Base-by-base conservation (phyloP, 2,797 vertebrate species). In the Alectoris magna region DNA sequence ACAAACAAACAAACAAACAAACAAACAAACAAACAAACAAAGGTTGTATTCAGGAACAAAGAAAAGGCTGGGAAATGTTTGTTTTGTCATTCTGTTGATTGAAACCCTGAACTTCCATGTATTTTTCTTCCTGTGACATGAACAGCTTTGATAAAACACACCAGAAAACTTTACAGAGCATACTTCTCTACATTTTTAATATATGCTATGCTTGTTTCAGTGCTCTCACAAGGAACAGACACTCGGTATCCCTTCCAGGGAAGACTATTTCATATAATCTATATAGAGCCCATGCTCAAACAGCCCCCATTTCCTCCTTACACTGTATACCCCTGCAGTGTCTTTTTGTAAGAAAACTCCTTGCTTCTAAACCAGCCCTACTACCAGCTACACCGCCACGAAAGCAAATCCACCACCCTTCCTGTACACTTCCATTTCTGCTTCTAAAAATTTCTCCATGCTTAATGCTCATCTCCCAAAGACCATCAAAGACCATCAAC, bases 61-160 rank as follows among this genome's bases (percentile, higher is more conserved):
- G 38, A 90, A 78, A 69, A 70, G 43, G 23, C 15, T 76, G 18
- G 74, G 86, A 64, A 67, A 55, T 29, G 27, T 82, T 94, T 0
- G 17, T 80, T 78, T 89, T 87, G 46, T 10, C 11, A 55, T 90
- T 93, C 75, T 74, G 21, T 51, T 19, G 3, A 78, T 41, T 79
- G 11, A 94, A 85, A 15, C 36, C 56, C 88, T 87, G 38, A n/a
- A 70, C 31, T 84, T 91, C 21, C 10, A 58, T 17, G 14, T 51
- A 62, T 63, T 93, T 18, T 55, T 58, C 14, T 27, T 68, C 63
- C 46, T 75, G 31, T 68, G n/a, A 36, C 21, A 39, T 44, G 36
- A 88, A 69, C 16, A 53, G 18, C 88, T 91, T 84, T 59, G 51
- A 84, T 69, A 87, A 95, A 87, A 94, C 21, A 29, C 23, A 53